phyloP scores from a whole-genome alignment of 1,140 invertebrate species.

The Diprion similis region DNA sequence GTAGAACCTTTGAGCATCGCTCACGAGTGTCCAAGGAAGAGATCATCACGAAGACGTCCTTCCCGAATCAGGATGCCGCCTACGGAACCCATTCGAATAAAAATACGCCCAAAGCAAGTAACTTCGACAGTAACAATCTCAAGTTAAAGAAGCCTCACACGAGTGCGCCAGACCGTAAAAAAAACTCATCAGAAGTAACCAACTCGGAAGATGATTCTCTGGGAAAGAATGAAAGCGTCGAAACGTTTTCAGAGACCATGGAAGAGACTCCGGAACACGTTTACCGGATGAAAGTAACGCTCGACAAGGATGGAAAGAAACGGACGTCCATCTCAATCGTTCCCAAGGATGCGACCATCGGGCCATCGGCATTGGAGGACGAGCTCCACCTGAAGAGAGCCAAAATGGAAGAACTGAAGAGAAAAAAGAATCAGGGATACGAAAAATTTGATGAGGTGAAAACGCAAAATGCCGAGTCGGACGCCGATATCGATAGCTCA shows the following conservation, averaged over 20 bases:
- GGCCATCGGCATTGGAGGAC: constrained; percentile 9
- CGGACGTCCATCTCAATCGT: constrained; percentile 27
- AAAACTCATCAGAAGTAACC: background rate
- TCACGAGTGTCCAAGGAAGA: constrained; percentile 42
- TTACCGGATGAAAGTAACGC: constrained; percentile 33
- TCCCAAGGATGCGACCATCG: constrained; percentile 24
- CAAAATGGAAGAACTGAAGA: constrained; percentile 24
- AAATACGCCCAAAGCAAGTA: background rate
- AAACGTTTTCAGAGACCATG: constrained; percentile 37
- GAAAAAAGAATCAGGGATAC: constrained; percentile 26
- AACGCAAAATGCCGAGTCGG: background rate
- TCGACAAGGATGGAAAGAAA: constrained; percentile 33
- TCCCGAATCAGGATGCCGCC: constrained; percentile 21
- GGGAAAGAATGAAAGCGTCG: constrained; percentile 22
- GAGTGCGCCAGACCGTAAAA: background rate
- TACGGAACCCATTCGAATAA: background rate
- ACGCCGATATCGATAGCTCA: background rate
- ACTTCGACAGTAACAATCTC: background rate
- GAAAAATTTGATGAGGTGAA: constrained; percentile 13
- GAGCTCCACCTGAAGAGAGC: background rate
- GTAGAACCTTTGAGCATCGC: constrained; percentile 34
- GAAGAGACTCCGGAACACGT: constrained; percentile 41
- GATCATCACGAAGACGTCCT: constrained; percentile 41
- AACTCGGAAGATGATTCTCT: background rate
- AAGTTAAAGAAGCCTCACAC: background rate